Conservation (phyloP, 1,140 invertebrate genomes). For the Lucilia cuprina region DNA sequence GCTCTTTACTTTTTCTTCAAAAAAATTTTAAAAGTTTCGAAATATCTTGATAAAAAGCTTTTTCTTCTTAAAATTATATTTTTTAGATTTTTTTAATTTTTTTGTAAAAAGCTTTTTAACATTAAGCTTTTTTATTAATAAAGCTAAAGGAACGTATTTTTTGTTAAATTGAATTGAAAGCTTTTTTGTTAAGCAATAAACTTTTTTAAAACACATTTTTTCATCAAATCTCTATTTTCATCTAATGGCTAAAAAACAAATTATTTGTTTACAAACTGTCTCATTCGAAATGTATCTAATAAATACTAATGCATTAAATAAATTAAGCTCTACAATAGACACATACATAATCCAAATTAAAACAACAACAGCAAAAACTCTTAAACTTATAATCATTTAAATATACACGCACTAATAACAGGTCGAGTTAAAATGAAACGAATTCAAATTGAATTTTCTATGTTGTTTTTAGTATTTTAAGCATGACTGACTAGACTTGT, state of each 20-base stretch:
- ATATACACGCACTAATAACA: constrained; percentile 26
- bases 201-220: too few relatives aligned
- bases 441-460: constrained; percentile 4
- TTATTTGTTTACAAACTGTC: not conserved
- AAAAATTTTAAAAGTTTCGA: too few relatives aligned
- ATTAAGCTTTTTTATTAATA: too few relatives aligned
- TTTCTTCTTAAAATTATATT: too few relatives aligned
- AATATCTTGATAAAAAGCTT: too few relatives aligned
- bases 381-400: not conserved
- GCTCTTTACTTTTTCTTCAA: too few relatives aligned
- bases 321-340: not conserved
- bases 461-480: constrained; percentile 20
- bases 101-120: too few relatives aligned
- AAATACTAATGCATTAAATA: not conserved
- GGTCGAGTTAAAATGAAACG: not conserved
- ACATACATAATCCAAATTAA: not conserved
- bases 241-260: not conserved
- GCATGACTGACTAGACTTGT: constrained; percentile 14
- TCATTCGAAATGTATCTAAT: not conserved
- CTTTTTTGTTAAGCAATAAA: too few relatives aligned
- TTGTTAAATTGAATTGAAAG: too few relatives aligned
- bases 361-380: not conserved
- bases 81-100: too few relatives aligned
- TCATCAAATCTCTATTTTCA: too few relatives aligned
- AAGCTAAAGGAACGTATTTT: too few relatives aligned